Evolutionary conservation across 2,888 invertebrate species (phyloP), one percentile per base, ranked within the genome.

Genomic region (Hirtodrosophila alboralis): DNA sequence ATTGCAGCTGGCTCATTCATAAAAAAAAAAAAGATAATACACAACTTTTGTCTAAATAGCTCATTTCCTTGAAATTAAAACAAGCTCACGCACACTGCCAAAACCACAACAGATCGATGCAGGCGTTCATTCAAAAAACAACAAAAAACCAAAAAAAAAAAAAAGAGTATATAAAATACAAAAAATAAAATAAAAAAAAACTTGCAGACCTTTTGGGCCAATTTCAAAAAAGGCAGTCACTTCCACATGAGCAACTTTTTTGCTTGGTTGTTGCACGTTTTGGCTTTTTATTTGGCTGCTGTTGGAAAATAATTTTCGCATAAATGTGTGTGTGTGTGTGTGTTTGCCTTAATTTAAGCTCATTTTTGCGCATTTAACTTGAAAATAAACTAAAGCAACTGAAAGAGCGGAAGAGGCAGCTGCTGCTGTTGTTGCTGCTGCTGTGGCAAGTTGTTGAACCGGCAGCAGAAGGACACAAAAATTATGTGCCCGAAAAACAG

Each of bases 351-450:
- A 83, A 83, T 86, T 83, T 81, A 69, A 80, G 86, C 86, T 86
- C 81, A 83, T 85, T 85, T 78, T 73, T 81, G 85, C 85, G 80
- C 80, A 83, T 86, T 81, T 81, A 81, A 81, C 49, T 81, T 75
- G 77, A 68, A 86, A 72, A 80, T 75, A 80, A 83, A 72, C 51
- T 74, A 76, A 63, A 73, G 54, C 73, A 62, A 43, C 64, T 63
- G 36, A 36, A 56, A 60, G 47, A 60, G 56, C 69, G 70, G 61
- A 57, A 74, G 61, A 61, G 61, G 67, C 60, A 67, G 77, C 86
- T 84, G 84, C 86, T 79, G 80, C 68, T 53, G 62, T 59, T 59
- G 67, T 67, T n/a, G 18, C 18, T 68, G 73, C 61, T 58, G 65
- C 36, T 30, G 30, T 43, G 36, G 37, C 58, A 72, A 79, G 57